A percentile compares a stretch with the other conserved stretches of the same genome.
Conservation (phyloP, 2,888 invertebrate genomes). For the Diloba caeruleocephala region DNA sequence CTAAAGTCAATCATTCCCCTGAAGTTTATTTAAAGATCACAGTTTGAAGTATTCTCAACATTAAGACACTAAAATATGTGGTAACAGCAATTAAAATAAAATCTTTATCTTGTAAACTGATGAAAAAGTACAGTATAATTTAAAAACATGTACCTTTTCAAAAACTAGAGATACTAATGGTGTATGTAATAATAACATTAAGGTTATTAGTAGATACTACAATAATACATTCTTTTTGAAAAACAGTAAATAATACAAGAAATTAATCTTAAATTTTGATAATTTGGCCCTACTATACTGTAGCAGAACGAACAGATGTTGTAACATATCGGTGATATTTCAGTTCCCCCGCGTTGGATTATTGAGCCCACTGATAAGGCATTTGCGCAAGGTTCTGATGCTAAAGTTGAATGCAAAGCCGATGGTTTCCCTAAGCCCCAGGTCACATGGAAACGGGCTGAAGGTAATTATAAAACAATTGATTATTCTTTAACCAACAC, state of each 20-base stretch:
- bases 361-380: conserved; percentile 98
- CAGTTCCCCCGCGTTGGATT: conserved; percentile 98
- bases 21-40: conserved; percentile 13
- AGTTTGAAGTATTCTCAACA: too few species aligned
- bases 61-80: too few species aligned
- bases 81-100: neutral
- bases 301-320: conserved; percentile 42
- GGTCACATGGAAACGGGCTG: conserved; percentile 98
- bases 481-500: neutral
- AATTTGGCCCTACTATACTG: conserved; percentile 6
- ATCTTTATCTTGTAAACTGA: neutral
- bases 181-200: too few species aligned
- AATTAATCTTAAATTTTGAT: conserved; percentile 1
- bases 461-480: conserved; percentile 90
- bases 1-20: conserved; percentile 5
- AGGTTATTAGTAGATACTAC: too few species aligned
- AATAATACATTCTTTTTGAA: conserved; percentile 3
- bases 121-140: neutral
- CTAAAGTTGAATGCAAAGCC: conserved; percentile 98
- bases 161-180: too few species aligned
- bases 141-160: neutral
- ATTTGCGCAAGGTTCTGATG: conserved; percentile 98
- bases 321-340: conserved; percentile 77
- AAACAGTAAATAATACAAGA: conserved; percentile 2
- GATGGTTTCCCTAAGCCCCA: conserved; percentile 98